Conservation (phyloP, 2,888 invertebrate species). For the Tetropium fuscum region DNA sequence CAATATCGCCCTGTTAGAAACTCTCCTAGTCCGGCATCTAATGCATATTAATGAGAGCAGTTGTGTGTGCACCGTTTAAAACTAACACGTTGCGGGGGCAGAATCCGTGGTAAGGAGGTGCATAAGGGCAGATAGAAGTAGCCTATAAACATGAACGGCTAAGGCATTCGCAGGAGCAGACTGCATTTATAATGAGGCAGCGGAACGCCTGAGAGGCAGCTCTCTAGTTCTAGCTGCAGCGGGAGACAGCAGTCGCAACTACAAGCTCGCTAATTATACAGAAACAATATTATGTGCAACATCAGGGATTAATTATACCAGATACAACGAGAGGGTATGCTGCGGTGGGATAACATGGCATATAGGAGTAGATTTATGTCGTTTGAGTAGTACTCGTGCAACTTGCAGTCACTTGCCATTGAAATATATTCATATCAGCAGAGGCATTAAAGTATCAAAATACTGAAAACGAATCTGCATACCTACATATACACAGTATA, state of each 20-base stretch:
- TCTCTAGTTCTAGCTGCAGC: slow-evolving; percentile 50
- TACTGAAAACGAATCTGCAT: too few species aligned
- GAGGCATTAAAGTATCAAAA: too few species aligned
- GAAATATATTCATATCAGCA: slow-evolving; percentile 14
- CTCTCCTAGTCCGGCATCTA: slow-evolving; percentile 6
- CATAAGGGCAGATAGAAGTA: slow-evolving; percentile 24
- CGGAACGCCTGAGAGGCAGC: slow-evolving; percentile 42
- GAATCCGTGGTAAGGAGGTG: slow-evolving; percentile 20
- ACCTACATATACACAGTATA: too few species aligned
- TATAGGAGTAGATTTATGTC: slow-evolving; percentile 53
- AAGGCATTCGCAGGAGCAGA: slow-evolving; percentile 36
- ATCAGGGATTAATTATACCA: slow-evolving; percentile 65
- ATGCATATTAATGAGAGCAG: slow-evolving; percentile 45
- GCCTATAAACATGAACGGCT: slow-evolving; percentile 42
- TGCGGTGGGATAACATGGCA: slow-evolving; percentile 53
- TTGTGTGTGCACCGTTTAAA: slow-evolving; percentile 44
- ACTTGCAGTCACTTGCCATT: slow-evolving; percentile 38
- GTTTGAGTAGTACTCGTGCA: slow-evolving; percentile 36
- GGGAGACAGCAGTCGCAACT: slow-evolving; percentile 60
- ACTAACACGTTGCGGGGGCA: slow-evolving; percentile 22
- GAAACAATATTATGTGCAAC: slow-evolving; percentile 66
- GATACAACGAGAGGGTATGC: slow-evolving; percentile 62
- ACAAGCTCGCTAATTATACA: slow-evolving; percentile 65
- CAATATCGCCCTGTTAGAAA: not conserved
- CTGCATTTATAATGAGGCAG: slow-evolving; percentile 42